Base-by-base conservation (phyloP, 2,113 vertebrate genomes). In the Gadus chalcogrammus region DNA sequence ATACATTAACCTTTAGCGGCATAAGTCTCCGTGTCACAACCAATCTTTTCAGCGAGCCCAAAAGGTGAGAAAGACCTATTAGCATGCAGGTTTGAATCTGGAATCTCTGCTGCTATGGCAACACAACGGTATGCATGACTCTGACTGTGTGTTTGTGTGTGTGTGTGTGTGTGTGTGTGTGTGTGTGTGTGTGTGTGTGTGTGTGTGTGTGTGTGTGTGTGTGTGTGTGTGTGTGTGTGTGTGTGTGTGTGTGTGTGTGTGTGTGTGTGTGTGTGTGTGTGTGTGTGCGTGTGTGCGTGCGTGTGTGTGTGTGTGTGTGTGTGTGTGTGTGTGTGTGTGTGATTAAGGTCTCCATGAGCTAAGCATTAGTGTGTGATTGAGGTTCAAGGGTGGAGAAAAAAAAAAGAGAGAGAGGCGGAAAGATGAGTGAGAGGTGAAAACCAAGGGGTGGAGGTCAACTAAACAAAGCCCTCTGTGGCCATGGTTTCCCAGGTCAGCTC, bases 381-480 rank as follows among this genome's bases (percentile, higher is more conserved):
- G 85, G 87, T 88, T 90, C 88, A 86, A 88, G 87, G 82, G 81
- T 87, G 76, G 71, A 48, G 68, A 61, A 35, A 61, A 22, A 56
- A 31, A 61, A 16, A 70, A 83, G 74, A 38, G 55, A 82, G 67
- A 77, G 12, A 72, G 75, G 81, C 72, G 85, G 82, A 73, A 76
- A 61, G 60, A 70, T 17, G 35, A 73, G 67, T n/a, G 63, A 64
- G 31, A 38, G 31, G 17, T 16, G 17, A n/a, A 58, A n/a, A 16
- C 15, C 15, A 53, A 74, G 76, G 82, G 87, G 83, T 86, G 83
- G 80, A 82, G 79, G 83, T 83, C 83, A 85, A 61, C 70, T 65
- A 79, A 84, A 90, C 87, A 90, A 88, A 90, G 77, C 78, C 68
- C 75, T 80, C 75, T 79, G 83, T 85, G 84, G 82, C 83, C 64